A percentile compares a stretch with the other conserved stretches of the same genome.
Evolutionary conservation across 1,140 invertebrate species (phyloP).

Genomic region (Pentalonia nigronervosa): DNA sequence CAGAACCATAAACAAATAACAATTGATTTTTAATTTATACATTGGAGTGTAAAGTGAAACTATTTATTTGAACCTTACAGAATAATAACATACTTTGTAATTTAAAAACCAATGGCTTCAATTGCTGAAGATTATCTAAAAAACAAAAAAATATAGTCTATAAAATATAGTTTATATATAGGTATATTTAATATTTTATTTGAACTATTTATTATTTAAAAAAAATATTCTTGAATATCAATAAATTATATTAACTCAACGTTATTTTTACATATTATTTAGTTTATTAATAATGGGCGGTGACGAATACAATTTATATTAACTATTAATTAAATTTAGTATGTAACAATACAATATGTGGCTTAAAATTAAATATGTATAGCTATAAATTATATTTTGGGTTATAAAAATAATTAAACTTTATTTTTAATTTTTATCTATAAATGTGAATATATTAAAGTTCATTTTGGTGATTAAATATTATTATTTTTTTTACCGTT

Average conservation of each 20-base stretch:
- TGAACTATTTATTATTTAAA: neutral
- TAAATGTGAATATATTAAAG: neutral
- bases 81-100: neutral
- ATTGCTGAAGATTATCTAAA: neutral
- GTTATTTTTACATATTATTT: neutral
- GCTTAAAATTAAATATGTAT: neutral
- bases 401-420: neutral
- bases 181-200: neutral
- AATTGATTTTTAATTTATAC: neutral
- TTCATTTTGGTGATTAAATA: neutral
- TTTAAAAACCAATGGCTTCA: neutral
- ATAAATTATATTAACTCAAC: neutral
- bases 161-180: no score
- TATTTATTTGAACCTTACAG: neutral
- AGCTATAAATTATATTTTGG: neutral
- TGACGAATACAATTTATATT: neutral
- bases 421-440: neutral
- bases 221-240: neutral
- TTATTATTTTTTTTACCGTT: neutral
- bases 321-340: neutral
- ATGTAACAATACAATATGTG: neutral
- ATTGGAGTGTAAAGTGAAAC: no score
- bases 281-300: neutral
- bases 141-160: neutral
- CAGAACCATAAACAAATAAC: neutral